Conservation (phyloP, 1,140 invertebrate species). For the Magallana ariakensis region DNA sequence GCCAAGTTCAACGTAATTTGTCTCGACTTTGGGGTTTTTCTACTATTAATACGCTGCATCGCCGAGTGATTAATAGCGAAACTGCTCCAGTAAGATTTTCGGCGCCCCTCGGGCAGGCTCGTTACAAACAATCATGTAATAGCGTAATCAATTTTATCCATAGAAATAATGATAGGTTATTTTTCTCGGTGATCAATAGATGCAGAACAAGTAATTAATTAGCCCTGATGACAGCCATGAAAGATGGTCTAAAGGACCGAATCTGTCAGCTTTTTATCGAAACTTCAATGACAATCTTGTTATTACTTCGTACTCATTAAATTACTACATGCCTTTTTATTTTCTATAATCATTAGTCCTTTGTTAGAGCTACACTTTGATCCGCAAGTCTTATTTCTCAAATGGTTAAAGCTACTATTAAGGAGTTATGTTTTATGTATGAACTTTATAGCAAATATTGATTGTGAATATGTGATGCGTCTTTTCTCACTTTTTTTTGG, state of each 20-base stretch:
- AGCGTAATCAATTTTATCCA: slow-evolving; percentile 16
- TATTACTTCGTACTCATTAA: not conserved
- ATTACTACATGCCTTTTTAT: slow-evolving; percentile 19
- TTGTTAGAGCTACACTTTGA: not conserved
- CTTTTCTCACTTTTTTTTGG: not conserved
- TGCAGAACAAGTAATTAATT: slow-evolving; percentile 18
- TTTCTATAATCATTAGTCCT: slow-evolving; percentile 1
- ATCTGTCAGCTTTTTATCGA: not conserved
- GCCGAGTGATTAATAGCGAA: slow-evolving; percentile 15
- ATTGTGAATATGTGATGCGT: no score
- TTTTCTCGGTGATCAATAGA: not conserved
- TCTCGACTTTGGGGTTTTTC: not conserved
- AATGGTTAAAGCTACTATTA: not conserved
- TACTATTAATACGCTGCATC: not conserved
- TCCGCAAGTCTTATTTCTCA: not conserved
- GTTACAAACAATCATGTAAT: slow-evolving; percentile 29
- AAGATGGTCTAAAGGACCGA: not conserved
- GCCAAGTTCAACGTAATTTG: not conserved
- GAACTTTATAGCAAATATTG: no score
- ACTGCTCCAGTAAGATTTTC: not conserved
- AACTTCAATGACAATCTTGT: slow-evolving; percentile 16
- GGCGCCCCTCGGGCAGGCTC: not conserved
- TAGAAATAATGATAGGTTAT: slow-evolving; percentile 3
- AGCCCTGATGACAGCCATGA: not conserved
- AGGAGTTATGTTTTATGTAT: no score